Base-by-base conservation (phyloP, 2,888 invertebrate genomes). In the Spodoptera exigua region DNA sequence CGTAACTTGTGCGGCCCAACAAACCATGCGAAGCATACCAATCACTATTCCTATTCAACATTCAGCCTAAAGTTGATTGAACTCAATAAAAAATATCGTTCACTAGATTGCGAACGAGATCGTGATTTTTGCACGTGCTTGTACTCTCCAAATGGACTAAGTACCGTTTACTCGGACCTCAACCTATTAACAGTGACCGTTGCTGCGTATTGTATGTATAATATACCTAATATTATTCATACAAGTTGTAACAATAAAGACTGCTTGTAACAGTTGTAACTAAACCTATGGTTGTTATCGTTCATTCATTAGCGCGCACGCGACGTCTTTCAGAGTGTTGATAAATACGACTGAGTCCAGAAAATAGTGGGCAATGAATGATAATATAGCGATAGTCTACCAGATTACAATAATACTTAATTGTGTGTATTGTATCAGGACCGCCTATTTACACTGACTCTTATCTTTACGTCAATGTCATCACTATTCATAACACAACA, bases 31-130 rank as follows among this genome's bases (percentile, higher is more conserved):
- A 34, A 34, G 66, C 63, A 73, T 63, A 60, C 16, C 32, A 61
- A 76, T 61, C 16, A 70, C 37, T 44, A 55, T 17, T 34, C 32
- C 59, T 13, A 2, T 27, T 27, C 27, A 21, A 63, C 14, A 2
- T 27, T 27, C 27, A 21, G 9, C 13, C n/a, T 45, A 14, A 39
- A 71, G 75, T 77, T 63, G 59, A 49, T 61, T 74, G 75, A 74
- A 54, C 75, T 36, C 32, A 13, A 51, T 65, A 74, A 67, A 68
- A 67, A 61, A 48, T 65, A 57, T 56, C 55, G 55, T 48, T 62
- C 21, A 48, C 36, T 58, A 55, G 53, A 59, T 62, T 45, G 48
- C 32, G 44, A 27, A 40, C 32, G 18, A 51, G 51, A 54, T 63
- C 44, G 58, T 43, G 40, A 55, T 13, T 17, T 70, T 53, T 35